Evolutionary conservation across 2,888 invertebrate species (phyloP), one percentile per base, ranked within the genome.

Genomic region (Oscheius sp.): DNA sequence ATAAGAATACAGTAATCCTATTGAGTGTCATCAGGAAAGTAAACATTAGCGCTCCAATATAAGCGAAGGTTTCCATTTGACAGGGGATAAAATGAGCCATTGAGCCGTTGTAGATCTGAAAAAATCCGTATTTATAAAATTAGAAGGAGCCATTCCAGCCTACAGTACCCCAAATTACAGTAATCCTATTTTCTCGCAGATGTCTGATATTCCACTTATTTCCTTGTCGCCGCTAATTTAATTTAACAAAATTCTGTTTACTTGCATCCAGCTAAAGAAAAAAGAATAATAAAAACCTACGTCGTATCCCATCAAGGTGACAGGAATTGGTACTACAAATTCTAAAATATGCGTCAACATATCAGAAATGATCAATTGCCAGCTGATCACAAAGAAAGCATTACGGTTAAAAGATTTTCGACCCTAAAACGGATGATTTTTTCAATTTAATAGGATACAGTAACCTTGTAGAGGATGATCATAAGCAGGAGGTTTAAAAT

Each of bases 311-410:
- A 41, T 41, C 3, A 61, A n/a, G n/a, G 61, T 61, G 21, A 61
- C 21, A 23, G 61, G 61, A 21, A 61, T 25, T 2, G 61, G 61
- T 3, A 61, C 43, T 1, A 61, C 43, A 21, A 61, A 61, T 21
- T 43, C 41, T 43, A 61, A 43, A 41, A 21, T 13, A 45, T 61
- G 61, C 0, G 41, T 23, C 7, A 41, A n/a, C 7, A 61, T 16
- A 13, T 61, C 61, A 18, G n/a, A 61, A 45, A 61, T 21, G n/a
- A 61, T 61, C 21, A 61, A 21, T 43, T 61, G 61, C 61, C 61
- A 61, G 21, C 41, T 61, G 18, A 61, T 61, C 16, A 61, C 45
- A 18, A 61, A 61, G 61, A 61, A 61, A n/a, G 61, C 61, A 43
- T 43, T 61, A 9, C 13, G 41, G 2, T 61, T 41, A 43, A 61